Evolutionary conservation across 2,888 invertebrate species (phyloP).

Genomic region (Chloroclystis v-ata): DNA sequence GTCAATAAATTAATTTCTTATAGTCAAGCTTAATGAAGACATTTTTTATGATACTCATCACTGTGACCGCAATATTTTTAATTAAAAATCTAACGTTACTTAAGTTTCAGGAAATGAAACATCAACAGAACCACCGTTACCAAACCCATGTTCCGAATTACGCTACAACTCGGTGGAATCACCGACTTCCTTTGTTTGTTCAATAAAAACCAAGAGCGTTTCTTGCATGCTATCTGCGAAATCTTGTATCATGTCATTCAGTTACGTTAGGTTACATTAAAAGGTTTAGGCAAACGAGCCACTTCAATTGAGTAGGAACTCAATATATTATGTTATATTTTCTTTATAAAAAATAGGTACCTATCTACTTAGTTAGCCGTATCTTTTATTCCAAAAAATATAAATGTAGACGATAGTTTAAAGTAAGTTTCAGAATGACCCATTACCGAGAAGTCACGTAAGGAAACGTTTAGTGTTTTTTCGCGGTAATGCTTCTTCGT

Average conservation of each 20-base stretch:
- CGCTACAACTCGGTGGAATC: conserved; percentile 8
- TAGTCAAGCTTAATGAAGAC: neutral
- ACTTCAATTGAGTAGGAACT: neutral
- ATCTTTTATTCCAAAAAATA: too few relatives aligned
- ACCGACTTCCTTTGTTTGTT: conserved; percentile 22
- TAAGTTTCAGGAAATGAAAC: conserved; percentile 8
- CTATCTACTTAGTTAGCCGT: too few relatives aligned
- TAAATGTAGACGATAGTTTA: too few relatives aligned
- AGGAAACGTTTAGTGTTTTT: too few relatives aligned
- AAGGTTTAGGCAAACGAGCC: neutral
- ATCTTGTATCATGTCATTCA: conserved; percentile 22
- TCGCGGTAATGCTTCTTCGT: too few relatives aligned
- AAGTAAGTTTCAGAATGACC: neutral
- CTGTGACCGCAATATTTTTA: neutral
- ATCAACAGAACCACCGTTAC: conserved; percentile 6
- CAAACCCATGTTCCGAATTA: conserved; percentile 5
- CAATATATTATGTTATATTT: too few relatives aligned
- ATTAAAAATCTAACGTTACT: conserved; percentile 2
- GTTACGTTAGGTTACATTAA: conserved; percentile 30
- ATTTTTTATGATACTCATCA: neutral
- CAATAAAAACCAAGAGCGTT: conserved; percentile 20
- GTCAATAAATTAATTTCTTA: neutral
- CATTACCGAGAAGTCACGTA: too few relatives aligned
- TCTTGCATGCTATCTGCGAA: conserved; percentile 26
- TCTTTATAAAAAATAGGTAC: too few relatives aligned